Conservation (phyloP, 2,797 vertebrate genomes). For the Vultur gryphus region DNA sequence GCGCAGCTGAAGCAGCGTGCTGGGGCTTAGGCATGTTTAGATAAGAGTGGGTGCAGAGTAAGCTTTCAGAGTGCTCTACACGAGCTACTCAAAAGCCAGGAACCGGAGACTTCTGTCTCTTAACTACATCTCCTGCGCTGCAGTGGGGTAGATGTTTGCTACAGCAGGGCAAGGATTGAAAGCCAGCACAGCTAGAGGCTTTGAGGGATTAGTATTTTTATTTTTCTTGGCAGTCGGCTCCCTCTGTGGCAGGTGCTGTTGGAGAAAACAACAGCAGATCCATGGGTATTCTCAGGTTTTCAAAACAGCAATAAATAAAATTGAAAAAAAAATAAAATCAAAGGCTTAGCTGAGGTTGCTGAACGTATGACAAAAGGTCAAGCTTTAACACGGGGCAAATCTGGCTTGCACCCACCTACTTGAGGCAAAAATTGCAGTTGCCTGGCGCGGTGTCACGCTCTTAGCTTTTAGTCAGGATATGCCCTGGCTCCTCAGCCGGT, state of each 20-base stretch:
- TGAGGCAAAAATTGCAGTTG: neutral
- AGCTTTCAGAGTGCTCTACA: constrained; percentile 16
- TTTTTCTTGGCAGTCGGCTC: neutral
- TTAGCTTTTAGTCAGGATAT: neutral
- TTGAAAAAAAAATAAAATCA: neutral
- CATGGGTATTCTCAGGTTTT: neutral
- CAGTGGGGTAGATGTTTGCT: neutral
- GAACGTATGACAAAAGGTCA: neutral
- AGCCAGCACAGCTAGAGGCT: neutral
- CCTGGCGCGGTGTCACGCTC: neutral
- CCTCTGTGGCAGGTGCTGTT: neutral
- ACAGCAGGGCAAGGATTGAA: neutral
- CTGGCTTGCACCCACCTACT: neutral
- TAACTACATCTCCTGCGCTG: neutral
- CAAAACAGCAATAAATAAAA: constrained; percentile 10
- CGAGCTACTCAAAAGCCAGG: neutral
- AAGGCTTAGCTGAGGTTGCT: neutral
- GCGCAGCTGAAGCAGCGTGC: neutral
- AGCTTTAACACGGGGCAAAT: neutral
- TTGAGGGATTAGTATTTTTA: neutral
- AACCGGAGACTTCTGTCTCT: neutral
- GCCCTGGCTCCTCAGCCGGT: neutral
- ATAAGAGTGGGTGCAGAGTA: constrained; percentile 48
- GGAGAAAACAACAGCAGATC: neutral
- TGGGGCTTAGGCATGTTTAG: constrained; percentile 53